Evolutionary conservation across 2,888 invertebrate species (phyloP), one percentile per base, ranked within the genome.

Genomic region (Sesia bembeciformis): DNA sequence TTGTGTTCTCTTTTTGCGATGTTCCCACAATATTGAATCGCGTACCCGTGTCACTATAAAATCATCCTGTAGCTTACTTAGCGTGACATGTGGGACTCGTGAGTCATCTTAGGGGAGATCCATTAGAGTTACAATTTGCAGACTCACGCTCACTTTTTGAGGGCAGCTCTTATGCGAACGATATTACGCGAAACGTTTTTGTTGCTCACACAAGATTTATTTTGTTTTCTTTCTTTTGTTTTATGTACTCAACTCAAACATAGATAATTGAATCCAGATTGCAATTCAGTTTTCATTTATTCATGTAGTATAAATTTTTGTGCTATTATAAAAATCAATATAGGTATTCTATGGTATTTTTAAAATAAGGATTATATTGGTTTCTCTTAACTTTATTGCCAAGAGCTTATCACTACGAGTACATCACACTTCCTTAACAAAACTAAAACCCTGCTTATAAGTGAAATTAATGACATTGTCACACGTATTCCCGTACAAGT

Each of bases 71-170:
- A 68, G 74, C 72, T 75, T 73, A 72, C 70, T 71, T 70, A 68
- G 66, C 73, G 72, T 76, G 77, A 76, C 81, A 82, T 78, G 76
- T 72, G 81, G 77, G 76, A 71, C 72, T 70, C 74, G 71, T 78
- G 80, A 81, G 70, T 82, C 80, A 82, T 80, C 77, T 78, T 76
- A 68, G 67, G 75, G 75, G 74, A 68, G 76, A 77, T 84, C 83
- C 84, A 84, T 87, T 85, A 85, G 78, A 63, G 67, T 72, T 72
- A 74, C 74, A 77, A 76, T 78, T 77, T 78, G 82, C 78, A 74
- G 73, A 80, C 68, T 87, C 86, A 87, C 74, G 76, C 67, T 80
- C 70, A 73, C 76, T 80, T 83, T 82, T 80, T 77, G 77, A 72
- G 73, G 74, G 68, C 66, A 64, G 65, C 66, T 65, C 66, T 67